These are phyloP conservation scores for Varanus komodoensis DNA, from an alignment of 2,113 vertebrate species.

Conservation along the genomic window DNA sequence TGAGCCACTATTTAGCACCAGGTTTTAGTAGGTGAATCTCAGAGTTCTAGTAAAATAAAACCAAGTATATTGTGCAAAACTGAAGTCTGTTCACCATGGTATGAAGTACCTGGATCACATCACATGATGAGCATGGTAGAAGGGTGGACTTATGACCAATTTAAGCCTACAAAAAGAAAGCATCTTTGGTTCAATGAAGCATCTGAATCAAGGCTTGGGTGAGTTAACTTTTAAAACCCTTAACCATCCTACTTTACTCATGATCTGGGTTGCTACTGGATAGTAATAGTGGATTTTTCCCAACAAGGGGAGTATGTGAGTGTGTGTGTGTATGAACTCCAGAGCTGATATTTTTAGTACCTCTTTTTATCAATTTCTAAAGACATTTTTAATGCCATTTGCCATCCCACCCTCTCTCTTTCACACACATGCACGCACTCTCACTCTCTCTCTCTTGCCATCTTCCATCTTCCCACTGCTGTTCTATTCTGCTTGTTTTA, in stretches of 20 bases:
- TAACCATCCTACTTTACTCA: background rate
- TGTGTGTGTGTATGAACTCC: background rate
- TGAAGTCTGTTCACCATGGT: no score
- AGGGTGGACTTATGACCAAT: background rate
- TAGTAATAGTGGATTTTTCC: background rate
- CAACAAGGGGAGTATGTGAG: background rate
- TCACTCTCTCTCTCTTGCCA: background rate
- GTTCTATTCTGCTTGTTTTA: slow-evolving; percentile 54
- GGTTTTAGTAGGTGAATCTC: no score
- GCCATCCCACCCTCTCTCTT: fast-evolving
- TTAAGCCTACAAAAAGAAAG: background rate
- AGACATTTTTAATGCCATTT: background rate
- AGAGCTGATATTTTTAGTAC: slow-evolving; percentile 22
- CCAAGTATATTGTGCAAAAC: no score
- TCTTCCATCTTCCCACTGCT: slow-evolving; percentile 40
- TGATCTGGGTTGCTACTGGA: background rate
- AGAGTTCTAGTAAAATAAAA: no score
- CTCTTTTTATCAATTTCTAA: slow-evolving; percentile 29
- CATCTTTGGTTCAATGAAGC: background rate
- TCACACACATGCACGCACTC: background rate
- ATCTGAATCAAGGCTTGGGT: background rate
- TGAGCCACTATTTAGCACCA: no score
- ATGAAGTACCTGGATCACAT: background rate
- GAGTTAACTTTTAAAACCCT: background rate
- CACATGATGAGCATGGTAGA: background rate